These are phyloP conservation scores for Beroe ovata DNA, from an alignment of 37 sponge, comb jelly and placozoan genomes.

Conservation along the genomic window DNA sequence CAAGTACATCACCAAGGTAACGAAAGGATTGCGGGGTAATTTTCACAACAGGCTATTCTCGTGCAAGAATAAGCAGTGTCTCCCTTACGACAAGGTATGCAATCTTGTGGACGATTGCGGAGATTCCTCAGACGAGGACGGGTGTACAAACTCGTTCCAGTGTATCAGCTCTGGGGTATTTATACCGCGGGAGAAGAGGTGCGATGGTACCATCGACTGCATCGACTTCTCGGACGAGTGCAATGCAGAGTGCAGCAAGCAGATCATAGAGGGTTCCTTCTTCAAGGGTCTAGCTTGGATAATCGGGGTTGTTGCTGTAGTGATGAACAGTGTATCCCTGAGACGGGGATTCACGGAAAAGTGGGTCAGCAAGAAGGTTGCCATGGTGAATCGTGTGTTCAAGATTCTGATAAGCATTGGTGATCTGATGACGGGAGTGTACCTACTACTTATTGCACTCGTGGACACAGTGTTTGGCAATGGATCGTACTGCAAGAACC, in stretches of 20 bases:
- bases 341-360: background rate
- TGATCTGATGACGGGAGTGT: conserved; percentile 6
- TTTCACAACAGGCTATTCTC: background rate
- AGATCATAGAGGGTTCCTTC: background rate
- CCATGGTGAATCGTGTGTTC: background rate
- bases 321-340: background rate
- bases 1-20: background rate
- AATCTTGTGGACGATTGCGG: conserved; percentile 12
- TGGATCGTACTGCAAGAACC: background rate
- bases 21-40: background rate
- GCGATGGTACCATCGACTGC: background rate
- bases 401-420: background rate
- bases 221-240: conserved; percentile 9
- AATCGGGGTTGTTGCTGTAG: background rate
- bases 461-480: background rate
- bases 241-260: background rate
- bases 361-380: background rate
- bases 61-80: background rate
- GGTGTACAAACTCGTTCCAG: background rate
- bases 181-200: background rate
- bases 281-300: background rate
- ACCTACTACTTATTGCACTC: background rate
- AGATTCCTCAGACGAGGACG: background rate
- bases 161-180: background rate
- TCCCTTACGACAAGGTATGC: background rate